Conservation (phyloP, 37 sponge, comb jelly and placozoan genomes). For the Spongilla lacustris region DNA sequence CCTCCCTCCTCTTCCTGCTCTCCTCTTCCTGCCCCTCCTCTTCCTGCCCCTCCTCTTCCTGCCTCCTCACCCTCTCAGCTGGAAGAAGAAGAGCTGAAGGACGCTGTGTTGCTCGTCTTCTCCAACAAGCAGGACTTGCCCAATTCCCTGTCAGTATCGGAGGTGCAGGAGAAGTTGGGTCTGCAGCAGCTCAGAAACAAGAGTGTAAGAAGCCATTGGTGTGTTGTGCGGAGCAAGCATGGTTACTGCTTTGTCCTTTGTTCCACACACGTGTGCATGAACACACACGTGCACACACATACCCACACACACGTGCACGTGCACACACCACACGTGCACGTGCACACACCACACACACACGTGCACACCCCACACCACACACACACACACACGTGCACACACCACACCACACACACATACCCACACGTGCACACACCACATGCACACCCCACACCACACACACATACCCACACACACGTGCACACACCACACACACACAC, state of each 20-base stretch:
- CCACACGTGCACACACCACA: too few relatives aligned
- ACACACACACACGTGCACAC: neutral
- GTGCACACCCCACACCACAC: neutral
- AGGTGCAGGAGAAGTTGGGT: conserved; percentile 81
- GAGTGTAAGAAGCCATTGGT: conserved; percentile 46
- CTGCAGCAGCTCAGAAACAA: conserved; percentile 64
- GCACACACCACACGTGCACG: neutral
- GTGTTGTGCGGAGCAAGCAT: too few relatives aligned
- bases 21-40: neutral
- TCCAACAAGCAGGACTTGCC: conserved; percentile 98
- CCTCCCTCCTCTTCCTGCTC: neutral
- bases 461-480: conserved; percentile 4
- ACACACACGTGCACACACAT: neutral
- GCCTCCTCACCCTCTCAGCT: conserved; percentile 34
- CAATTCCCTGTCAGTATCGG: conserved; percentile 79
- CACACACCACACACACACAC: neutral
- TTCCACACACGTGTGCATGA: neutral
- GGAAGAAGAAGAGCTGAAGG: conserved; percentile 91
- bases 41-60: neutral
- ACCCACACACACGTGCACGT: too few relatives aligned
- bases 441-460: neutral
- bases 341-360: conserved; percentile 12
- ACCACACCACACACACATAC: conserved; percentile 3
- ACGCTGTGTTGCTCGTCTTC: conserved; percentile 91
- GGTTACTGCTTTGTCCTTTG: too few relatives aligned